Percentiles rank a stretch among this genome's conserved stretches.
Conservation (phyloP, 2,888 invertebrate genomes). For the Merodon equestris region DNA sequence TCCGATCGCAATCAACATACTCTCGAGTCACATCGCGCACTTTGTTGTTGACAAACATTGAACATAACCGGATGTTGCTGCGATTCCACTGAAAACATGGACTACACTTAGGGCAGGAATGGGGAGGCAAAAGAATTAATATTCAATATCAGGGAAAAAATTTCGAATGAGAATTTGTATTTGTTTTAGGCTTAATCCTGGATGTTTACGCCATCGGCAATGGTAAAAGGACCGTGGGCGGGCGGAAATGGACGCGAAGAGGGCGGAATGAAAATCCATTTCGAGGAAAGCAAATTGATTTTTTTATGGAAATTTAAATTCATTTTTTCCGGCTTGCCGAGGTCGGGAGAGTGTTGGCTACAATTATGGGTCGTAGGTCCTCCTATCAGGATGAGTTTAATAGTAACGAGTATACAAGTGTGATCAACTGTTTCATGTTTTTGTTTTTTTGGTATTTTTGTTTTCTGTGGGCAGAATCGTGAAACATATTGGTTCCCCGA, state of each 20-base stretch:
- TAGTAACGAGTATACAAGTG: not conserved
- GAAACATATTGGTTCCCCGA: too few species aligned
- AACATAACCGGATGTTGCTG: too few species aligned
- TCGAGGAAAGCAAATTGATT: not conserved
- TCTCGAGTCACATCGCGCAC: too few species aligned
- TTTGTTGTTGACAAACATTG: too few species aligned
- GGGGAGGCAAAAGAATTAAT: conserved; percentile 9
- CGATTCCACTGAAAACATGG: too few species aligned
- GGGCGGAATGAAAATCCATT: not conserved
- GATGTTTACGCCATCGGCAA: conserved; percentile 1
- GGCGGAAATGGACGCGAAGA: not conserved
- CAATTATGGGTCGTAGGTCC: not conserved
- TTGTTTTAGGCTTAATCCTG: conserved; percentile 27
- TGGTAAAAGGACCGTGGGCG: too few species aligned
- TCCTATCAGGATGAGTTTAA: not conserved
- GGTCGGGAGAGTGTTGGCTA: not conserved
- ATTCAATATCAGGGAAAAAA: conserved; percentile 22
- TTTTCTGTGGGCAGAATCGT: too few species aligned
- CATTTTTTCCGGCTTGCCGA: not conserved
- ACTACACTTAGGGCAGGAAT: too few species aligned
- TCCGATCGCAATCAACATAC: too few species aligned
- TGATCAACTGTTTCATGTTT: not conserved
- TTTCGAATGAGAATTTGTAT: conserved; percentile 8
- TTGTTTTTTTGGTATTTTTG: too few species aligned
- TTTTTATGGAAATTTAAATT: conserved; percentile 20